Evolutionary conservation across 2,888 invertebrate genomes (phyloP), one percentile per base, ranked within the genome.

Genomic region (Drosophila lutescens): DNA sequence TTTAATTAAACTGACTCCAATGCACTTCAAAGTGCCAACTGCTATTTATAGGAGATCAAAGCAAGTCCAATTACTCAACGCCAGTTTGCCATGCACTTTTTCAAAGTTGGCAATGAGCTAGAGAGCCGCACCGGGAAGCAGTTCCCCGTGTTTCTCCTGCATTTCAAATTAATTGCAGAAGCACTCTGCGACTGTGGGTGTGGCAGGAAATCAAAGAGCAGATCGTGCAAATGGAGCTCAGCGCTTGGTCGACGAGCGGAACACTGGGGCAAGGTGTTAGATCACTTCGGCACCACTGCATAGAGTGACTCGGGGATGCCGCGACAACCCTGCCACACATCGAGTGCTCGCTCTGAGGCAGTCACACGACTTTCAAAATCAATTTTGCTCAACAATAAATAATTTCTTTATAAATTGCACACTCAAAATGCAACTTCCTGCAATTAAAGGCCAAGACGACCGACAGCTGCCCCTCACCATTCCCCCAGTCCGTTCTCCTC

Each of bases 41-140:
- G 17, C 76, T 84, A 86, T 84, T 81, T 84, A 63, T 84, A 71
- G 61, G 75, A 84, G 85, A 85, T 85, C 85, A 85, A 85, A 85
- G 87, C 75, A 75, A 80, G 62, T 63, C 82, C 85, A 86, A 85
- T 85, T 85, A 87, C 80, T 85, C 87, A 87, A 75, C 73, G 85
- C 79, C 80, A 79, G 72, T 61, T 59, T 72, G 70, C 56, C 59
- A 57, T 71, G 80, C 78, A 76, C 86, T 83, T 43, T 80, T 86
- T 80, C 20, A 81, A 84, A 84, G 74, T 82, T 78, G 86, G 81
- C 86, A 84, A 84, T 84, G 84, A 84, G 85, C 82, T 86, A 84
- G 78, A 84, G 84, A 84, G 67, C 84, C 84, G 82, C 63, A 46
- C 41, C 62, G 49, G 26, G 51, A 41, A 47, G 56, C 30, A 36